Conservation (phyloP, 2,113 vertebrate species). For the Coryphaenoides rupestris region DNA sequence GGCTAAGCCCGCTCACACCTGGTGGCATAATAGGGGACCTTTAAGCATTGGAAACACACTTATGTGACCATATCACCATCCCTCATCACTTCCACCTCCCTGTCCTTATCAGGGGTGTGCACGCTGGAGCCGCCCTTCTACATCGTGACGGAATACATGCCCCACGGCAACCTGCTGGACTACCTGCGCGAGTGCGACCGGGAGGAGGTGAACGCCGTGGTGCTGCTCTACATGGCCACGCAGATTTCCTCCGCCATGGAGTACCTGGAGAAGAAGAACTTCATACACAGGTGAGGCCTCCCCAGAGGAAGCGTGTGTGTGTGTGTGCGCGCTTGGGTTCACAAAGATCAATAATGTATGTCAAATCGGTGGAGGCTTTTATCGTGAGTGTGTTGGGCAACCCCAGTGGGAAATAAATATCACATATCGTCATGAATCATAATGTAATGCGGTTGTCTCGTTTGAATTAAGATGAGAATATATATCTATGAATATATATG, state of each 20-base stretch:
- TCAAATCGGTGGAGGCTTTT: no score
- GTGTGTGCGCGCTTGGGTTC: not conserved
- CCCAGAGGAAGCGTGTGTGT: no score
- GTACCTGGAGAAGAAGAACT: conserved; percentile 98
- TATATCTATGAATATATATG: not conserved
- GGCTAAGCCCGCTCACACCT: no score
- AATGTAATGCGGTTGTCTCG: no score
- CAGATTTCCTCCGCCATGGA: conserved; percentile 99
- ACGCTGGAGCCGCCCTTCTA: conserved; percentile 97
- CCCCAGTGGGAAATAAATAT: not conserved
- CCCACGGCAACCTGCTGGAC: conserved; percentile 93
- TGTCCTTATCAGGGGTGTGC: conserved; percentile 81
- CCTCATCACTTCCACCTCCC: no score
- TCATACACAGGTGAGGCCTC: conserved; percentile 88
- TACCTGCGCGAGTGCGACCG: conserved; percentile 93
- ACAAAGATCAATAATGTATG: no score
- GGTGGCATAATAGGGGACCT: no score
- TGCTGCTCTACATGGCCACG: conserved; percentile 97
- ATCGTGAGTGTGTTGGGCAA: no score
- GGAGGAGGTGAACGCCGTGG: conserved; percentile 93
- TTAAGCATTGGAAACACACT: no score
- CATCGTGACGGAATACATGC: conserved; percentile 98
- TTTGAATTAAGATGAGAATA: not conserved
- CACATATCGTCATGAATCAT: no score
- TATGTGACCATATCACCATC: no score